Percentiles rank a stretch among this genome's conserved stretches.
These are phyloP conservation scores for Ceyx cyanopectus DNA, from an alignment of 2,113 vertebrate genomes.

Conservation along the genomic window DNA sequence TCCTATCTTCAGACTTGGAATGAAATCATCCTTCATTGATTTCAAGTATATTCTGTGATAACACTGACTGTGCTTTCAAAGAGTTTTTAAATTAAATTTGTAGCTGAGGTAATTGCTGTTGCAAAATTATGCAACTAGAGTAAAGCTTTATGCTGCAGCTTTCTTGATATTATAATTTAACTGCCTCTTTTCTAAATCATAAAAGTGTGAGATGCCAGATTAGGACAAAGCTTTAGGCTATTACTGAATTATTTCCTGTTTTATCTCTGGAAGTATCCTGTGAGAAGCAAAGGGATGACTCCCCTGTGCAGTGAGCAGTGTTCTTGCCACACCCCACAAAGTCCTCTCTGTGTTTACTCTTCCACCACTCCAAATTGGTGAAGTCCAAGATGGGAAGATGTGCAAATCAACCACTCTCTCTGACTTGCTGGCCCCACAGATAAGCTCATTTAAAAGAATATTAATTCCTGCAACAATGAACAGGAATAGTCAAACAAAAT, in stretches of 20 bases:
- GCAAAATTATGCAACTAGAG: constrained; percentile 74
- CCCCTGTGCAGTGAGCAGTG: neutral
- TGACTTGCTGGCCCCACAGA: neutral
- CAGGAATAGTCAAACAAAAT: neutral
- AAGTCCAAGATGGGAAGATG: neutral
- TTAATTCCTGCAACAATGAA: neutral
- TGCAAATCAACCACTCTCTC: too few relatives aligned
- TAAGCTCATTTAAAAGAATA: neutral
- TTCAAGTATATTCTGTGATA: constrained; percentile 76
- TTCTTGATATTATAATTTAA: constrained; percentile 74
- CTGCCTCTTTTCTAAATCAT: constrained; percentile 69
- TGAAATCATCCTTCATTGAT: constrained; percentile 79
- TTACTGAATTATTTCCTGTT: constrained; percentile 23
- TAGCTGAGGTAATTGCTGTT: constrained; percentile 76
- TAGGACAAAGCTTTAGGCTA: constrained; percentile 47
- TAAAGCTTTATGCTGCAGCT: constrained; percentile 59
- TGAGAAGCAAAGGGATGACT: neutral
- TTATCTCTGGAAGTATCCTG: neutral
- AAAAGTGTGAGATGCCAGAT: constrained; percentile 39
- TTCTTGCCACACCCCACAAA: neutral
- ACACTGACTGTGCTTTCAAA: constrained; percentile 73
- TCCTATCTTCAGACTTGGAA: constrained; percentile 72
- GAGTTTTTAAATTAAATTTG: constrained; percentile 83
- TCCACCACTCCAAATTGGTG: accelerated
- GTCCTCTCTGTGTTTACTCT: neutral